Evolutionary conservation across 2,888 invertebrate species (phyloP).

Genomic region (Trichacis sp.): DNA sequence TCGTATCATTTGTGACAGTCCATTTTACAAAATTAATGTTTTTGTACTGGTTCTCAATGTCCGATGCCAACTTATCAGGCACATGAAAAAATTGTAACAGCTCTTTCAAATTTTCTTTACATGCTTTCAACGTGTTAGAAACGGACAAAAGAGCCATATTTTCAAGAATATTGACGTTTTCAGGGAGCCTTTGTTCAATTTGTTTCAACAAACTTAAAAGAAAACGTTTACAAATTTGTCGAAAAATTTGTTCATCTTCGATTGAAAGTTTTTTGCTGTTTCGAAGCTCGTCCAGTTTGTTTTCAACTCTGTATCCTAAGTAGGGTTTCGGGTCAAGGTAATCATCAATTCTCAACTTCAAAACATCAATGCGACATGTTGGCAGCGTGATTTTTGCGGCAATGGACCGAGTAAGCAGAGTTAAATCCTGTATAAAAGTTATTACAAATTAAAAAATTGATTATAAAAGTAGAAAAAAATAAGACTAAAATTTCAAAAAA

Average conservation of each 20-base stretch:
- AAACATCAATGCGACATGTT: background rate
- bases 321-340: conserved; percentile 32
- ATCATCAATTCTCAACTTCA: conserved; percentile 18
- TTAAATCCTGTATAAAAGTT: background rate
- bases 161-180: conserved; percentile 23
- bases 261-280: no score
- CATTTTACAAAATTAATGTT: conserved; percentile 24
- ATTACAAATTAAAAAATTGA: no score
- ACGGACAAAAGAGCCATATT: conserved; percentile 29
- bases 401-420: background rate
- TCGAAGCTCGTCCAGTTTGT: conserved; percentile 18
- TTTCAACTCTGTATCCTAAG: conserved; percentile 29
- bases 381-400: conserved; percentile 5
- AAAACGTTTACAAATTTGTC: conserved; percentile 24
- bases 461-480: no score
- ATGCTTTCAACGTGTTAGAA: background rate
- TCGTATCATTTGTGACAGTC: conserved; percentile 17
- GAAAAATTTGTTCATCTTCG: conserved; percentile 21
- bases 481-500: no score
- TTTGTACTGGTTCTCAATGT: conserved; percentile 11
- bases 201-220: conserved; percentile 24
- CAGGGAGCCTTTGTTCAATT: conserved; percentile 27
- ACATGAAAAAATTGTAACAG: background rate
- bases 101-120: no score
- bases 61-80: background rate